Conservation (phyloP, 2,113 vertebrate genomes). For the Seriola quinqueradiata region DNA sequence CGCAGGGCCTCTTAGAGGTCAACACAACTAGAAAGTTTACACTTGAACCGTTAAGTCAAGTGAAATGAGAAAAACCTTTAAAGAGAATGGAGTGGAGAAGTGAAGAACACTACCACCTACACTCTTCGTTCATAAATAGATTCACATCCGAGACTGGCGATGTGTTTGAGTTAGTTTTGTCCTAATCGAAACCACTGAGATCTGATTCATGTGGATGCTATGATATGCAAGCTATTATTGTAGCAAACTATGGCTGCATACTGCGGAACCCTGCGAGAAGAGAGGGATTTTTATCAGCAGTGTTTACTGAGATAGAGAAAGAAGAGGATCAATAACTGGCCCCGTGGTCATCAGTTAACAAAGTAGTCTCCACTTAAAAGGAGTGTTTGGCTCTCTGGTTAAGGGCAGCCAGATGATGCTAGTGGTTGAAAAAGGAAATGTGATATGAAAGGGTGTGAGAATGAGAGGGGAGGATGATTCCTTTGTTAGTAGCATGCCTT, state of each 20-base stretch:
- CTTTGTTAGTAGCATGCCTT: conserved; percentile 77
- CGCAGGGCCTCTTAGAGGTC: conserved; percentile 71
- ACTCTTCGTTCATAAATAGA: conserved; percentile 81
- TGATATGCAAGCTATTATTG: conserved; percentile 81
- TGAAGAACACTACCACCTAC: conserved; percentile 80
- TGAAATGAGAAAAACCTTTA: conserved; percentile 78
- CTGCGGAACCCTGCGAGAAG: conserved; percentile 68
- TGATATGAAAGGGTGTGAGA: conserved; percentile 78
- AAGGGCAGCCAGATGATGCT: conserved; percentile 83
- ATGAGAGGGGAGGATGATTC: conserved; percentile 67
- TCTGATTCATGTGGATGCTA: conserved; percentile 81
- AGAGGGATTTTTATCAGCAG: conserved; percentile 76
- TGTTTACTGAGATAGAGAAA: conserved; percentile 75
- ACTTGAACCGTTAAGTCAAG: conserved; percentile 79
- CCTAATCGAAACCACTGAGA: conserved; percentile 79
- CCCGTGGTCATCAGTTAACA: conserved; percentile 86
- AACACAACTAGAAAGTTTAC: conserved; percentile 79
- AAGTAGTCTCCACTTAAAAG: conserved; percentile 84
- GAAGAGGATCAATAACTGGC: conserved; percentile 85
- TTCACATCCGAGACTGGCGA: conserved; percentile 70
- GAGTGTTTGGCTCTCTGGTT: conserved; percentile 80
- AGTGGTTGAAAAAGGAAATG: conserved; percentile 79
- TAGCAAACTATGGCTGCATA: conserved; percentile 62
- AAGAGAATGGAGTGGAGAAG: conserved; percentile 74
- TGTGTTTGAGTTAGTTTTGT: conserved; percentile 76